phyloP scores from a whole-genome alignment of 2,113 vertebrate species.

The Haemorhous mexicanus region DNA sequence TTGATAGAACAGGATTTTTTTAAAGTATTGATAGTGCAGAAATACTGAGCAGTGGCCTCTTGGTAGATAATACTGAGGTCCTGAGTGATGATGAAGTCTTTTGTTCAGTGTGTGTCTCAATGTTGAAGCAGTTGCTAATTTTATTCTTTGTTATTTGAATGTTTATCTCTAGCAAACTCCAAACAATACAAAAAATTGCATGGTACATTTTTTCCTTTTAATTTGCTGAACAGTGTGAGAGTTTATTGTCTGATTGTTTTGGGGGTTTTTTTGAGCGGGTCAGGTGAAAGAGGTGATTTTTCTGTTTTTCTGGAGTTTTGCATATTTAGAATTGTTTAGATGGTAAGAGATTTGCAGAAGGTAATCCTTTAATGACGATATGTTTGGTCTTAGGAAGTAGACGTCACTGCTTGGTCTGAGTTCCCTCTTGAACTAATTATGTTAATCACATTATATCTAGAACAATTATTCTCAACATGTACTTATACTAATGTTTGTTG shows the following conservation, averaged over 20 bases:
- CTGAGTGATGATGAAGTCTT: neutral
- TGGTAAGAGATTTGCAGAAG: neutral
- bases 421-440: constrained; percentile 20
- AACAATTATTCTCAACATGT: neutral
- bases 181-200: neutral
- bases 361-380: neutral
- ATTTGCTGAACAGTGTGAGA: neutral
- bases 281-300: neutral
- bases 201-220: neutral
- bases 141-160: neutral
- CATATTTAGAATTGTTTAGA: neutral
- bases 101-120: neutral
- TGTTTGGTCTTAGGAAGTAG: neutral
- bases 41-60: neutral
- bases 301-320: neutral
- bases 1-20: neutral
- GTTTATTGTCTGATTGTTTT: neutral
- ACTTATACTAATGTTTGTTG: neutral
- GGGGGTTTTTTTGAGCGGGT: neutral
- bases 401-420: neutral
- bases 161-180: neutral
- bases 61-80: neutral
- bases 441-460: neutral
- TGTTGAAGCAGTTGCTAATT: neutral
- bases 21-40: neutral